Evolutionary conservation across 2,113 vertebrate species (phyloP).

Genomic region (Bubo scandiacus): DNA sequence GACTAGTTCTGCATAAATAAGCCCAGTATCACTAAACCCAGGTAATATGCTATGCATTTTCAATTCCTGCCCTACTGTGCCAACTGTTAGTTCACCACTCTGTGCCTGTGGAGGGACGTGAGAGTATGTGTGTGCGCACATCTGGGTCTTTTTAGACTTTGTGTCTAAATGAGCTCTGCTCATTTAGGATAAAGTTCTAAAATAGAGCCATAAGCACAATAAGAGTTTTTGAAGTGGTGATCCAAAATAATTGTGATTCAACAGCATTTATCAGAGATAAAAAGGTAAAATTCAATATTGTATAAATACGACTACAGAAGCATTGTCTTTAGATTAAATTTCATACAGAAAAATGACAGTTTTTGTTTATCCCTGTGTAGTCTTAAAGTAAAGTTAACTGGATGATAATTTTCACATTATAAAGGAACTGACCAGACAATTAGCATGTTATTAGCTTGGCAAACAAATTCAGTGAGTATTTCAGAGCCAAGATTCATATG

Average conservation of each 20-base stretch:
- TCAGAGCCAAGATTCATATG: not conserved
- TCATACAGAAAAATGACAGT: not conserved
- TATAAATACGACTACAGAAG: not conserved
- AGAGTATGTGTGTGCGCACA: fast-evolving
- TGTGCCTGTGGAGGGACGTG: not conserved
- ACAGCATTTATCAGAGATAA: not conserved
- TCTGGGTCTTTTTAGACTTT: not conserved
- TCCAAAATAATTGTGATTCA: not conserved
- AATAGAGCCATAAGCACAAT: not conserved
- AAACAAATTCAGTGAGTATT: slow-evolving; percentile 22
- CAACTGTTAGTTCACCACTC: not conserved
- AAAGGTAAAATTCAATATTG: not conserved
- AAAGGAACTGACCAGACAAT: slow-evolving; percentile 15
- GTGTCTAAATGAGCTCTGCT: not conserved
- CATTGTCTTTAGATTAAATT: not conserved
- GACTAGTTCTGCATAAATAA: not conserved
- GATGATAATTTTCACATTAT: slow-evolving; percentile 10
- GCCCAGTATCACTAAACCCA: not conserved
- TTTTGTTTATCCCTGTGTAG: slow-evolving; percentile 17
- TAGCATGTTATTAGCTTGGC: not conserved
- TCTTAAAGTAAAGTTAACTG: slow-evolving; percentile 9
- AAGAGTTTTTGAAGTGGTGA: not conserved
- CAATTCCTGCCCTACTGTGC: not conserved
- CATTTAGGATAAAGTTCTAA: not conserved
- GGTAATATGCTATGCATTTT: not conserved